A percentile compares a stretch with the other conserved stretches of the same genome.
phyloP scores from a whole-genome alignment of 1,140 invertebrate genomes.

The Physella acuta region DNA sequence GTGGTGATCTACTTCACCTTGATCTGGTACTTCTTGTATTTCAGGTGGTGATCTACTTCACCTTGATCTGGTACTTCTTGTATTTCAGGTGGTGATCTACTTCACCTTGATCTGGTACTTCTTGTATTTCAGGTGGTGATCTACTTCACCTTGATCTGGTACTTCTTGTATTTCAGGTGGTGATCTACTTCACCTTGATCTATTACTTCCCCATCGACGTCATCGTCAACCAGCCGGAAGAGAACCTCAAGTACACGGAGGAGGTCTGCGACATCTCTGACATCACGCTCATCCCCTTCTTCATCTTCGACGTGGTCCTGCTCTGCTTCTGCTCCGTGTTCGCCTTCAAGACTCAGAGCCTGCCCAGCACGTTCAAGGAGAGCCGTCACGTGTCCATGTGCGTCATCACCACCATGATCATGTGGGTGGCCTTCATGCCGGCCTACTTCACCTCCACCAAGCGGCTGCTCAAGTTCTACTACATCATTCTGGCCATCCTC shows the following conservation, averaged over 20 bases:
- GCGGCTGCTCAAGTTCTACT: constrained; percentile 31
- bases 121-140: background rate
- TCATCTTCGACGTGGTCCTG: constrained; percentile 84
- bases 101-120: background rate
- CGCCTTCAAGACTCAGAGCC: constrained; percentile 69
- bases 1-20: too few species aligned
- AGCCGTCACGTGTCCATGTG: constrained; percentile 49
- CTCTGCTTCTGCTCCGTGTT: constrained; percentile 86
- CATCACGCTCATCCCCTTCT: constrained; percentile 29
- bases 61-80: background rate
- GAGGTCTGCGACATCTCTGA: constrained; percentile 35
- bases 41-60: background rate
- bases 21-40: background rate
- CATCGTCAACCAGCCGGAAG: background rate
- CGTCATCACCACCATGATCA: constrained; percentile 46
- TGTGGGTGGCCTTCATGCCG: constrained; percentile 50
- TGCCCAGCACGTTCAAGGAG: constrained; percentile 53
- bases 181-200: background rate
- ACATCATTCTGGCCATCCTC: background rate
- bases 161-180: background rate
- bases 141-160: background rate
- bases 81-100: background rate
- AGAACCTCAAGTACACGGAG: constrained; percentile 35
- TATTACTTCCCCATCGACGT: background rate
- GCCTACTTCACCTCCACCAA: constrained; percentile 42